Percentiles rank a stretch among this genome's conserved stretches.
Conservation (phyloP, 2,888 invertebrate genomes). For the Pseudanteris insignis region DNA sequence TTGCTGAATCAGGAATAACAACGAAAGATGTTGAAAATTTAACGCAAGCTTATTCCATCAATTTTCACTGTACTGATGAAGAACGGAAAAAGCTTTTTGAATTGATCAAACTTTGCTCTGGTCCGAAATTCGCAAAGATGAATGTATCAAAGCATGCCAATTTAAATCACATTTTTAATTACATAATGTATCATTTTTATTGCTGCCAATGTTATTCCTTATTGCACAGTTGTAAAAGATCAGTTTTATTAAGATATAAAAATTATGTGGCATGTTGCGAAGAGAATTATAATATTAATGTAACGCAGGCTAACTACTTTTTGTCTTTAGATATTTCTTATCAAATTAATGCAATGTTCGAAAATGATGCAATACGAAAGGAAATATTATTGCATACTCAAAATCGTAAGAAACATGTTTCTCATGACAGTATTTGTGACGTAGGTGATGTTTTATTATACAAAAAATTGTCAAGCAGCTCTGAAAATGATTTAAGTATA, state of each 20-base stretch:
- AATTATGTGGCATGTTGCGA: slow-evolving; percentile 5
- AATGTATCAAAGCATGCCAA: too few species aligned
- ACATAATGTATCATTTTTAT: slow-evolving; percentile 20
- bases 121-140: too few species aligned
- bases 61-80: slow-evolving; percentile 11
- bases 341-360: slow-evolving; percentile 2
- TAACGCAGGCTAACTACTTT: not conserved
- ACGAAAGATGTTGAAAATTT: slow-evolving; percentile 13
- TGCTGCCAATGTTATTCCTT: slow-evolving; percentile 6
- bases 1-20: slow-evolving; percentile 10
- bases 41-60: slow-evolving; percentile 5
- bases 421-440: not conserved
- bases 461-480: not conserved
- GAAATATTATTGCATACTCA: not conserved
- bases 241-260: slow-evolving; percentile 5
- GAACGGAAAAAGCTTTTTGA: slow-evolving; percentile 7
- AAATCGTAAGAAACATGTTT: not conserved
- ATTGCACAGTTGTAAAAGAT: slow-evolving; percentile 9
- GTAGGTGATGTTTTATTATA: not conserved
- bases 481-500: slow-evolving; percentile 6
- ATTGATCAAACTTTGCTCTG: too few species aligned
- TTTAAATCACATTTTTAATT: too few species aligned
- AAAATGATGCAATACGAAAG: slow-evolving; percentile 3
- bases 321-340: slow-evolving; percentile 2
- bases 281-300: not conserved